Percentiles rank a stretch among this genome's conserved stretches.
phyloP scores from a whole-genome alignment of 2,888 invertebrate genomes.

The Barypeithes pellucidus region DNA sequence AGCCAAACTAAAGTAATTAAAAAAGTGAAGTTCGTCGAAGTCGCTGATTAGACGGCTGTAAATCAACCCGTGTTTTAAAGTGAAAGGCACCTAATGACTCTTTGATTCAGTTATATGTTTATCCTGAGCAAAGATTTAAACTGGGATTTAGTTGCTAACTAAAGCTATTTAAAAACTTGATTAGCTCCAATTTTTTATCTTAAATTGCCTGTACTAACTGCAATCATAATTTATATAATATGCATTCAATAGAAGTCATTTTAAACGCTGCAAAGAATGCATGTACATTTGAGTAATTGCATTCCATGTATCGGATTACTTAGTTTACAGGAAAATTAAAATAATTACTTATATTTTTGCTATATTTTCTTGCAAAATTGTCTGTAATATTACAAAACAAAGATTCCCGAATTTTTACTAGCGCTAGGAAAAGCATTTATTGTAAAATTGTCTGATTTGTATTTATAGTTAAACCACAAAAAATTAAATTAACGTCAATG shows the following conservation, averaged over 20 bases:
- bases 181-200: background rate
- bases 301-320: too few relatives aligned
- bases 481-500: background rate
- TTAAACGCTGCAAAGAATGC: too few relatives aligned
- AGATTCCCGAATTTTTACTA: too few relatives aligned
- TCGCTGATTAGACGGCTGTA: constrained; percentile 64
- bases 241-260: too few relatives aligned
- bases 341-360: background rate
- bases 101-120: constrained; percentile 61
- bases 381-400: too few relatives aligned
- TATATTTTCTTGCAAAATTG: background rate
- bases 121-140: constrained; percentile 31
- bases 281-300: too few relatives aligned
- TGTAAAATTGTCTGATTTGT: too few relatives aligned
- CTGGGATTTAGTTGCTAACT: constrained; percentile 17
- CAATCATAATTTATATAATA: background rate
- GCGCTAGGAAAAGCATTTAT: too few relatives aligned
- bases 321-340: too few relatives aligned
- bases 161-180: constrained; percentile 24
- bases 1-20: constrained; percentile 57
- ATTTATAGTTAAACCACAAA: background rate
- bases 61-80: constrained; percentile 59
- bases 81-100: constrained; percentile 63
- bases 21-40: constrained; percentile 61
- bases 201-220: background rate